Conservation (phyloP, 2,797 vertebrate species). For the Scolopax bukidnonensis region DNA sequence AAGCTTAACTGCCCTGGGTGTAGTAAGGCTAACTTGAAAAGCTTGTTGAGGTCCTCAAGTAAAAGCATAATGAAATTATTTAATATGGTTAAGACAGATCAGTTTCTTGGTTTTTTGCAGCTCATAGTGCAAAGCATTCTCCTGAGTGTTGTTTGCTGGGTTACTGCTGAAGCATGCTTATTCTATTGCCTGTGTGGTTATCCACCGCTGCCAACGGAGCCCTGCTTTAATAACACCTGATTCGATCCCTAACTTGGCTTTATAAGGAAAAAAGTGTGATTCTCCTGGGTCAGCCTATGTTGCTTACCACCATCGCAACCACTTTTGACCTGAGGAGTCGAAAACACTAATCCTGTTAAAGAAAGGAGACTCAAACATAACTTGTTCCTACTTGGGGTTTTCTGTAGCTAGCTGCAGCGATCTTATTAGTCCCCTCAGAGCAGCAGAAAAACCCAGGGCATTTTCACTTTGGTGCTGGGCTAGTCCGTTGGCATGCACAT, state of each 20-base stretch:
- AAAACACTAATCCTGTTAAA: not conserved
- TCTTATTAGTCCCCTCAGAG: not conserved
- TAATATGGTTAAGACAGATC: not conserved
- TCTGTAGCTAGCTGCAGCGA: not conserved
- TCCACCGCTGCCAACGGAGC: accelerated
- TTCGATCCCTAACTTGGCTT: not conserved
- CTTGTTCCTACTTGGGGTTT: not conserved
- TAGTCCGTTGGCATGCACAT: not conserved
- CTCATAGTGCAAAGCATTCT: not conserved
- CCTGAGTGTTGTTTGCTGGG: not conserved
- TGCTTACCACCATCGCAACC: not conserved
- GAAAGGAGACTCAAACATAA: not conserved
- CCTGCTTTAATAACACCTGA: not conserved
- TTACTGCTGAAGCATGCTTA: not conserved
- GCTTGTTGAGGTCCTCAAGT: not conserved
- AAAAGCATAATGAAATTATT: not conserved
- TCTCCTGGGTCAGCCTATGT: not conserved
- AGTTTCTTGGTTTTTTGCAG: not conserved
- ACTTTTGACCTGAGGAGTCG: not conserved
- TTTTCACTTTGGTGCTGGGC: not conserved
- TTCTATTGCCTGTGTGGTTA: not conserved
- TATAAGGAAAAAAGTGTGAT: not conserved
- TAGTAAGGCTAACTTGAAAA: not conserved
- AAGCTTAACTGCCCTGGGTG: not conserved
- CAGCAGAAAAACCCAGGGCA: not conserved